A percentile compares a stretch with the other conserved stretches of the same genome.
phyloP scores from a whole-genome alignment of 2,113 vertebrate species.

The Pao palembangensis region DNA sequence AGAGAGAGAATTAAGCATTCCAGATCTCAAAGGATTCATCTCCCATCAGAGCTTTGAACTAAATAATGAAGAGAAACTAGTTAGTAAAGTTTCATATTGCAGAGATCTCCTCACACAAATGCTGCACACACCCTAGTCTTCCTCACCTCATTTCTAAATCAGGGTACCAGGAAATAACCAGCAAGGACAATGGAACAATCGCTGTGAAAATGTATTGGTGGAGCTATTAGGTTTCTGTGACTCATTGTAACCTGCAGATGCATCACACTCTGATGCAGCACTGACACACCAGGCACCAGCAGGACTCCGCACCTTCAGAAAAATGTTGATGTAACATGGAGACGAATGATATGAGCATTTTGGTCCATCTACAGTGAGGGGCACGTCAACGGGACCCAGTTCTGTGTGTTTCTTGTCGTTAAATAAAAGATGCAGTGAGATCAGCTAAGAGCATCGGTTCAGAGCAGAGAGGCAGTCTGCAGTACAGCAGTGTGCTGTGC shows the following conservation, averaged over 20 bases:
- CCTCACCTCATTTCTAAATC: slow-evolving; percentile 9
- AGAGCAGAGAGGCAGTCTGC: slow-evolving; percentile 30
- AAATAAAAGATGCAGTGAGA: slow-evolving; percentile 54
- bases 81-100: slow-evolving; percentile 39
- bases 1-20: slow-evolving; percentile 34
- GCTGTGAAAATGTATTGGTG: no score
- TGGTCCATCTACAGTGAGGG: slow-evolving; percentile 8
- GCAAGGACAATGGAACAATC: no score
- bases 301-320: no score
- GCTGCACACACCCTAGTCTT: slow-evolving; percentile 9
- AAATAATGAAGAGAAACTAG: slow-evolving; percentile 33
- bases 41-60: slow-evolving; percentile 40
- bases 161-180: neutral
- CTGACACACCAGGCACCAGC: no score
- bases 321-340: no score
- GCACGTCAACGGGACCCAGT: slow-evolving; percentile 34
- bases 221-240: no score
- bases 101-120: slow-evolving; percentile 7
- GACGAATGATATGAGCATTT: neutral
- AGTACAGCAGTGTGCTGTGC: slow-evolving; percentile 25
- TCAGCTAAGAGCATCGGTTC: slow-evolving; percentile 6
- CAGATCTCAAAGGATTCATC: slow-evolving; percentile 39
- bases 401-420: slow-evolving; percentile 46
- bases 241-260: no score
- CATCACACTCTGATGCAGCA: no score